Evolutionary conservation across 2,888 invertebrate genomes (phyloP), one percentile per base, ranked within the genome.

Genomic region (Sphaeridia pumilis): DNA sequence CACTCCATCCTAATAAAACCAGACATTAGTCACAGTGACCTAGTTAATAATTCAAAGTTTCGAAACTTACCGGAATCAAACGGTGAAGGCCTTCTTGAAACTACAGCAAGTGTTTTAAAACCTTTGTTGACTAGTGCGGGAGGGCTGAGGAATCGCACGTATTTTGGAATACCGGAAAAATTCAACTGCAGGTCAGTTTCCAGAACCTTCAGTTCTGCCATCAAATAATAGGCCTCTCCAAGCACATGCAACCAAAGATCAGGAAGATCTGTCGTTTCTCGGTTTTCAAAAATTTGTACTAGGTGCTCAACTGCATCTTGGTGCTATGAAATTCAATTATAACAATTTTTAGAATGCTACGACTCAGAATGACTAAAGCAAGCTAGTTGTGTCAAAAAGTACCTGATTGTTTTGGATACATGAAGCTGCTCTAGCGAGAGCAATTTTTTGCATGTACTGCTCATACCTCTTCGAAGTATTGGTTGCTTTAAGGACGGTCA

Each of bases 91-190:
- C 7, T 35, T 31, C 50, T n/a, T 17, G 50, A 44, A 10, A 45
- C 50, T 25, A 31, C 24, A 7, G 45, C 43, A n/a, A 51, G 36
- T 12, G 35, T 36, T 21, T 51, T 51, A 25, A 51, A 51, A 14
- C 50, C 50, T 45, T 51, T 51, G n/a, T 43, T 22, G 20, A 51
- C 45, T 3, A 51, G 45, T 12, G 45, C 50, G 1, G 35, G 45
- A 35, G 50, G 50, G 26, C 44, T 51, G 26, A 51, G 36, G 44
- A 12, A 51, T 17, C 35, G 20, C 2, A 51, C 17, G 27, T 51
- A 51, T 34, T 45, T 51, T 2, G 50, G 50, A 2, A 51, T 28
- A 4, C 26, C 24, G 21, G 20, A 14, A 22, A 44, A 35, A 31
- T 51, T 45, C n/a, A 36, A 34, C 2, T n/a, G 24, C 17, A 44